Base-by-base conservation (phyloP, 2,113 vertebrate genomes). In the Oncorhynchus gorbuscha region DNA sequence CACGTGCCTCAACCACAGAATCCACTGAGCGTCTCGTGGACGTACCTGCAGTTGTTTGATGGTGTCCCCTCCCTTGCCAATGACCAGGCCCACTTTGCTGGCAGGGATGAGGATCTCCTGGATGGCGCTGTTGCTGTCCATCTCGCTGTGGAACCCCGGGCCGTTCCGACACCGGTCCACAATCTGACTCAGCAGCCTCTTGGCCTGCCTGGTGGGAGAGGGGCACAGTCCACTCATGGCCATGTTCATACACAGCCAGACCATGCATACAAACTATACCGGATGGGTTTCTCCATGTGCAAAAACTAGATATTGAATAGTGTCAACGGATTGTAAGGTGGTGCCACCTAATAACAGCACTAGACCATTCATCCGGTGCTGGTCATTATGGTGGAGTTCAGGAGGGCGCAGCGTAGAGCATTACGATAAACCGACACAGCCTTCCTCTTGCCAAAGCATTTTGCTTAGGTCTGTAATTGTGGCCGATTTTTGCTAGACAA, bases 11-110 rank as follows among this genome's bases (percentile, higher is more conserved):
- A 55, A 16, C 13, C 51, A 55, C 16, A 55, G 51, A 55, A 55
- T 3, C 12, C 64, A 24, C 28, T 32, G 66, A 16, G 26, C 4
- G 7, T 24, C 66, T 28, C 66, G 1, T 51, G 78, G 74, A 74
- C 58, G 82, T 35, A 99, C 98, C 97, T 99, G 97, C 84, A 99
- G 86, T 81, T 97, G 97, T 88, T 99, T 99, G 87, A 99, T 99
- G 74, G 98, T 99, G 86, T 99, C 98, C 69, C 98, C 98, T 84
- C 97, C 97, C 91, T 99, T 99, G 91, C 98, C 97, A 59, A 99
- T 99, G 92, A 99, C 97, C 84, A 99, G 94, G 48, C 97, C 98
- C 62, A 99, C 97, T 96, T 99, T 99, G 74, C 97, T 97, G 39
- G 97, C 97, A 0, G 97, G 98, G 87, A 99, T 99, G 14, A 97